Evolutionary conservation across 2,113 vertebrate genomes (phyloP), one percentile per base, ranked within the genome.

Genomic region (Muscicapa adusta): DNA sequence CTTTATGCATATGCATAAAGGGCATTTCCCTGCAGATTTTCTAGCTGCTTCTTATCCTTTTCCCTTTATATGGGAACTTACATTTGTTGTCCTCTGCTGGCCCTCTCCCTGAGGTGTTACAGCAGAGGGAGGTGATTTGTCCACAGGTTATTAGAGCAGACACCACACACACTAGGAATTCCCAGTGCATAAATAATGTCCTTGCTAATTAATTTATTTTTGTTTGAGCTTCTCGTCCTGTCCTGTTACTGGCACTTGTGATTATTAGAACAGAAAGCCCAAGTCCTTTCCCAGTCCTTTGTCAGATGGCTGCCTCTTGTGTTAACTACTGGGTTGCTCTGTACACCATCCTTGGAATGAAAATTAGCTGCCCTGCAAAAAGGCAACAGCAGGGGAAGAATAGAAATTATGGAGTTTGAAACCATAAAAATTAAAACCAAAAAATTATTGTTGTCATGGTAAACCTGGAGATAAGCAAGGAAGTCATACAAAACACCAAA

Each of bases 131-230:
- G 56, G 72, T 88, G 85, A 96, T 94, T 90, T 95, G 85, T 77
- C 89, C 75, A 15, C 9, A 60, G 76, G 79, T 95, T 96, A 97
- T 97, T 96, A 74, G 85, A 94, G 90, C 79, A 94, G 96, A 97
- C 96, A 94, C 19, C 88, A 90, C 31, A 88, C 61, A 81, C 53
- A 84, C 88, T 50, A 93, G 82, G 88, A 96, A 97, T 97, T 96
- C 94, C 91, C 95, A 85, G 43, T 94, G 91, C 94, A 95, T 97
- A 96, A 97, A 94, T 95, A 95, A 94, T 96, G 96, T 95, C 95
- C 61, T 92, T 74, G 91, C 48, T 96, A 97, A 96, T 97, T 97
- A 97, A 93, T 97, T 95, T 93, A 87, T 96, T 96, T 95, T 71
- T 75, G 91, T 80, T 88, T 81, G 47, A 95, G 80, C 75, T 16